Conservation (phyloP, 2,797 vertebrate genomes). For the Oreonectes daqikongensis region DNA sequence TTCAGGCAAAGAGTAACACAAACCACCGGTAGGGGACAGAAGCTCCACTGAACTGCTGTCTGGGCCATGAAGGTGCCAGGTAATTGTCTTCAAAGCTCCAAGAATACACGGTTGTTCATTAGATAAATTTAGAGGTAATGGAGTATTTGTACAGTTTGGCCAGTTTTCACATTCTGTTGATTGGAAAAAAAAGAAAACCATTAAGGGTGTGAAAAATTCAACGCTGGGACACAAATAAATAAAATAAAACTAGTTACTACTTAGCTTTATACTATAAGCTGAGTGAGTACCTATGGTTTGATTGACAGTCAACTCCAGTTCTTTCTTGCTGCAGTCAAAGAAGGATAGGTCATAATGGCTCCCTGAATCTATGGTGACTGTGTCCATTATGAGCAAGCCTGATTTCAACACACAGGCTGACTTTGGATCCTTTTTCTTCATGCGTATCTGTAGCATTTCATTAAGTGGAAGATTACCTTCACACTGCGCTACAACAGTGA, state of each 20-base stretch:
- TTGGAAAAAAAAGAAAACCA: conserved; percentile 18
- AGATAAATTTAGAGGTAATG: conserved; percentile 71
- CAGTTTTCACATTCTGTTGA: conserved; percentile 64
- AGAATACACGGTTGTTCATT: conserved; percentile 72
- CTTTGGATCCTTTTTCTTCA: conserved; percentile 58
- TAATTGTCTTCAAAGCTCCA: conserved; percentile 70
- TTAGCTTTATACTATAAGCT: background rate
- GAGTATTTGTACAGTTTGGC: conserved; percentile 66
- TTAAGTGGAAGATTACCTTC: conserved; percentile 58
- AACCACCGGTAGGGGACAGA: conserved; percentile 63
- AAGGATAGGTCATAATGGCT: conserved; percentile 62
- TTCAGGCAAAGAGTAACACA: conserved; percentile 76
- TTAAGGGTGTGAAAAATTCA: no score
- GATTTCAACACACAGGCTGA: conserved; percentile 70
- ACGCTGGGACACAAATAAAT: no score
- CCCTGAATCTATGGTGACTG: conserved; percentile 58
- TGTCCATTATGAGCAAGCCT: conserved; percentile 53
- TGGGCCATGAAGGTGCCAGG: conserved; percentile 79
- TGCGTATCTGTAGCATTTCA: conserved; percentile 59
- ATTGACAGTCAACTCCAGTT: conserved; percentile 64
- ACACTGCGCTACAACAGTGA: conserved; percentile 63
- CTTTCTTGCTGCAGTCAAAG: conserved; percentile 65
- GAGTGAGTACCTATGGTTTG: conserved; percentile 66
- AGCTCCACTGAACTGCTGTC: conserved; percentile 74
- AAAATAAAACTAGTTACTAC: no score